Base-by-base conservation (phyloP, 2,797 vertebrate genomes). In the Microctenopoma lineatum region DNA sequence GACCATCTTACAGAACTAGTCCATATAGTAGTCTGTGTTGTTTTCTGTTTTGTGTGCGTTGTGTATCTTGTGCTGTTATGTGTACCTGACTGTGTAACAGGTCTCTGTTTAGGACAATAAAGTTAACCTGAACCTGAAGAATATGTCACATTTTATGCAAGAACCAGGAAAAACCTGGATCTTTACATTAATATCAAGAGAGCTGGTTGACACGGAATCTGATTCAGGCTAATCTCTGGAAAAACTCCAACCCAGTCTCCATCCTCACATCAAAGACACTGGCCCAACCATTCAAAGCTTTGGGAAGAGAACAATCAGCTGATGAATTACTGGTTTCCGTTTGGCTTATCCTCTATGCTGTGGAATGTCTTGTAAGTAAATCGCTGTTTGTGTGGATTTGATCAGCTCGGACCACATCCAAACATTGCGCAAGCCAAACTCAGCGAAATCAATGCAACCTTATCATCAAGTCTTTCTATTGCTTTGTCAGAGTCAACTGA, bases 251-350 rank as follows among this genome's bases (percentile, higher is more conserved):
- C 66, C n/a, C 57, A 39, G 25, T 72, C 25, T 16, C 68, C 25
- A 15, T 81, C 73, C 68, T 54, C 53, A 48, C 62, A 60, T 38
- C 4, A 10, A 73, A 69, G 44, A 75, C 56, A 74, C 57, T 52
- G 16, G 67, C 47, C 44, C 68, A 66, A 71, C 66, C 75, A 64
- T 85, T 89, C 74, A 83, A 86, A 86, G 77, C 62, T 55, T 29
- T 55, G 47, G 63, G 75, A 76, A 61, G 73, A 75, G 61, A 79
- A 63, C 54, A 86, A 73, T 84, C 66, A 71, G 75, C 77, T 77
- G 52, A 39, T 60, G 52, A 87, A 89, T 88, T 62, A 73, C 65
- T 63, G 21, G 68, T 77, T 89, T 85, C 78, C 84, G 70, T 74
- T 72, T 58, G 57, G 54, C 76, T 83, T 81, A 80, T 84, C 75